Evolutionary conservation across 2,888 invertebrate species (phyloP).

Genomic region (Spicauda simplicius): DNA sequence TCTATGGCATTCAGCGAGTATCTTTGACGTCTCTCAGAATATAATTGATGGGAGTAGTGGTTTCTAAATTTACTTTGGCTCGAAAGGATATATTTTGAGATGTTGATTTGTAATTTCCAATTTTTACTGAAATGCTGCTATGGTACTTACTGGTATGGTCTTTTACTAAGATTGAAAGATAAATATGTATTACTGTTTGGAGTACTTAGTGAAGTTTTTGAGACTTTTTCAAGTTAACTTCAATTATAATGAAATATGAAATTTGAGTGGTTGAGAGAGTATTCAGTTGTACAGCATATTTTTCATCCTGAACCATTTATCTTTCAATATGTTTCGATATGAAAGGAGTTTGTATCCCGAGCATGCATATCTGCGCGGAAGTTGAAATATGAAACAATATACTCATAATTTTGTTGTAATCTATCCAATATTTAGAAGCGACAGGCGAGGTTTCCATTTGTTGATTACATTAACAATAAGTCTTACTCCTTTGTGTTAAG

Average conservation of each 20-base stretch:
- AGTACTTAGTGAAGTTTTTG: too few relatives aligned
- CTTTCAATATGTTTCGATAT: background rate
- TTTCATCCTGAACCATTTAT: too few relatives aligned
- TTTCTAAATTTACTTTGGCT: slow-evolving; percentile 1
- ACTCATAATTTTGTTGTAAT: slow-evolving; percentile 2
- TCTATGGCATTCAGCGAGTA: slow-evolving; percentile 12
- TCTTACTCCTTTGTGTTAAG: slow-evolving; percentile 30
- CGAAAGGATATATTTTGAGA: background rate
- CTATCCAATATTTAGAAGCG: slow-evolving; percentile 8
- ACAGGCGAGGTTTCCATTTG: slow-evolving; percentile 26
- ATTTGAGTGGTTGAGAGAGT: too few relatives aligned
- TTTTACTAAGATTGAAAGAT: too few relatives aligned
- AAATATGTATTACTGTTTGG: too few relatives aligned
- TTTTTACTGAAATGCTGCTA: too few relatives aligned
- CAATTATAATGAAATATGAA: too few relatives aligned
- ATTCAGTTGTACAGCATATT: too few relatives aligned
- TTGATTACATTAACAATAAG: slow-evolving; percentile 10
- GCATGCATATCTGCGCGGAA: background rate
- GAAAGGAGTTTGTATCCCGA: background rate
- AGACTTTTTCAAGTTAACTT: too few relatives aligned
- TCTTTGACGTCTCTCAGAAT: background rate
- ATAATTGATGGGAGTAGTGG: slow-evolving; percentile 12
- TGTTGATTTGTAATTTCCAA: background rate
- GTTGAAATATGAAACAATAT: background rate
- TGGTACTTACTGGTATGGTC: too few relatives aligned